Evolutionary conservation across 2,113 vertebrate genomes (phyloP), one percentile per base, ranked within the genome.

Genomic region (Mormoops blainvillei): DNA sequence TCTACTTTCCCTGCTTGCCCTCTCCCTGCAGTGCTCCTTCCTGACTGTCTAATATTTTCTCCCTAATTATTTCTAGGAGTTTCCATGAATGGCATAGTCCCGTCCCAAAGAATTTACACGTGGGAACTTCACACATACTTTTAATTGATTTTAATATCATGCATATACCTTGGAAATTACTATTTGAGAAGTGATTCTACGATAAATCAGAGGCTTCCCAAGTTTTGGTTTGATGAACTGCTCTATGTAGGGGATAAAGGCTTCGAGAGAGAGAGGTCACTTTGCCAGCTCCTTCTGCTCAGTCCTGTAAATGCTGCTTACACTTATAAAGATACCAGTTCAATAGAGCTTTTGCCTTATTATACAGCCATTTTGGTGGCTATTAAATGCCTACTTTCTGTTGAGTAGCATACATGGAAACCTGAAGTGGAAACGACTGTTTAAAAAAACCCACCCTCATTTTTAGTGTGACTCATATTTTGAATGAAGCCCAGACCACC

Each of bases 401-500:
- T 7, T 78, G 61, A 93, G 54, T 12, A 68, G 14, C 33, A 31
- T 77, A 68, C 20, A 24, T 63, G 89, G 80, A 96, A 94, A 92
- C 90, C 58, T 85, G 45, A 28, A 84, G 45, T 87, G 58, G 70
- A 95, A 95, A 92, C 63, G 38, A 81, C 45, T 89, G 78, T 73
- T 93, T 0, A 48, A 85, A 83, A 91, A 70, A 84, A 61, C 0
- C 20, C 67, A 85, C 58, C 78, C 38, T 50, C 67, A 45, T 70
- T 87, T 93, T 94, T 38, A 18, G 67, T 36, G 36, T 95, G 91
- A 94, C 74, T 96, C 85, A 94, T 67, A 96, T 77, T 92, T 96
- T 78, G 85, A 96, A 87, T 28, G 56, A 73, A 52, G n/a, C 61
- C 91, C 89, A 91, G 86, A 91, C 77, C 92, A 91, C 95, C 96